Percentiles rank a stretch among this genome's conserved stretches.
Evolutionary conservation across 2,888 invertebrate genomes (phyloP).

Genomic region (Cephalotes varians): DNA sequence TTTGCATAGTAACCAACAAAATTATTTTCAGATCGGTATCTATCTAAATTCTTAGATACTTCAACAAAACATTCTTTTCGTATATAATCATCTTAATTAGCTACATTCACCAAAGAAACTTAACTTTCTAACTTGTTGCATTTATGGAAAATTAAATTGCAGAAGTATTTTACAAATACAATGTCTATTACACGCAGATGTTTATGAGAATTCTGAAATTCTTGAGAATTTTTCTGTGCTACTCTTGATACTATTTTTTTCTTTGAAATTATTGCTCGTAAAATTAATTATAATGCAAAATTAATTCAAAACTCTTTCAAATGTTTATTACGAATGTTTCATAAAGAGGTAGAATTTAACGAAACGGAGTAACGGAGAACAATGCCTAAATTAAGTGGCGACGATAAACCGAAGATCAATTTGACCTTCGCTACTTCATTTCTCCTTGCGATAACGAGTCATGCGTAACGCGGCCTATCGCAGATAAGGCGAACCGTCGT

Average conservation of each 20-base stretch:
- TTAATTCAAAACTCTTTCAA: not conserved
- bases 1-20: too few species aligned
- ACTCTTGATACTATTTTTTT: not conserved
- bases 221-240: not conserved
- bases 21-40: too few species aligned
- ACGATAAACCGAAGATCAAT: conserved; percentile 9
- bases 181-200: not conserved
- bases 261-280: not conserved
- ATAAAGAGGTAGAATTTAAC: not conserved
- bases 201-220: not conserved
- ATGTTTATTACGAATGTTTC: not conserved
- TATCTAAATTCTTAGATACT: too few species aligned
- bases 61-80: too few species aligned
- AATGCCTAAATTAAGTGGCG: conserved; percentile 10
- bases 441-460: conserved; percentile 33
- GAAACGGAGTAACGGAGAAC: not conserved
- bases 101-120: too few species aligned
- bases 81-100: too few species aligned
- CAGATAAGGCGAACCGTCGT: conserved; percentile 22
- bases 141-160: not conserved
- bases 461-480: conserved; percentile 2
- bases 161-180: not conserved
- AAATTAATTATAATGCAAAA: not conserved
- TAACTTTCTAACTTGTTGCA: not conserved
- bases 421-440: conserved; percentile 38